Base-by-base conservation (phyloP, 2,888 invertebrate species). In the Scotopteryx bipunctaria region DNA sequence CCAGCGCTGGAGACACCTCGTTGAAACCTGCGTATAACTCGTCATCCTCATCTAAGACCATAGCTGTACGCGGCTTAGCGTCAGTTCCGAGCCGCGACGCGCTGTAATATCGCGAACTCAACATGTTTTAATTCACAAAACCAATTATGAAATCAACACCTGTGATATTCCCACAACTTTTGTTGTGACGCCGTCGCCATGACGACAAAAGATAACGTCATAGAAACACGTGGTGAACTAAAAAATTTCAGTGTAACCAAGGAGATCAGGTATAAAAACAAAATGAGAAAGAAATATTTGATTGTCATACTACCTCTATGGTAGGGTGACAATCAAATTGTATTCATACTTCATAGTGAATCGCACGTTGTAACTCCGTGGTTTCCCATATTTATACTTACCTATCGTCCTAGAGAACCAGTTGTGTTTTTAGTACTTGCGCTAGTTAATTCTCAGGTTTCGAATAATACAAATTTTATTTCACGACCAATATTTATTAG, bases 11-110 rank as follows among this genome's bases (percentile, higher is more conserved):
- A 4, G 93, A 91, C 60, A 93, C 93, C 16, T 94, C 93, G 69
- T 94, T 93, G 73, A 94, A 94, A 1, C 94, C 94, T 4, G 91
- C 82, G 70, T 94, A 94, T 32, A 94, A 72, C 57, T 94, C 94
- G 47, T 94, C 94, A 11, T 93, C 93, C 23, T 92, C 91, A 23
- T 87, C 88, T 5, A 86, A 71, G 2, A 85, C 73, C 59, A 82
- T 74, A 0, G 86, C 87, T 0, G 86, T 86, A 0, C 87, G 80
- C 1, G 84, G 83, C 63, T 85, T 87, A 16, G 76, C 74, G 19
- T 85, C 86, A 0, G 81, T 78, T 4, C 85, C 84, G 2, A 86
- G 59, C 0, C 86, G 77, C 0, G 87, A 86, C 9, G 81, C 81
- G 53, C 81, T 84, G 59, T 85, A 86, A 64, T 84, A 83, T n/a